Base-by-base conservation (phyloP, 2,797 vertebrate genomes). In the Hyperoplus immaculatus region DNA sequence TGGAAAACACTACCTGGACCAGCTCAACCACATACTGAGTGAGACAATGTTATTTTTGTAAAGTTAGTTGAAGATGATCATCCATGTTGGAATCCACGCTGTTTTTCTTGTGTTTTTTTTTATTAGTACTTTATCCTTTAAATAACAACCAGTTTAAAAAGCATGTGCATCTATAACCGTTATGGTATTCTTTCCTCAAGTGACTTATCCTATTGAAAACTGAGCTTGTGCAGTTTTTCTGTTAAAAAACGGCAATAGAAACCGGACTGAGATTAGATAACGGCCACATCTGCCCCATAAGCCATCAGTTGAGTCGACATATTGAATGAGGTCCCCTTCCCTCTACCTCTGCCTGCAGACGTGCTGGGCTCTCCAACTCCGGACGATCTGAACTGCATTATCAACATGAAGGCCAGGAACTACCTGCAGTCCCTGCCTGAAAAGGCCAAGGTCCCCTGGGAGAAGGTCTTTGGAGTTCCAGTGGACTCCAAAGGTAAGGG, bases 1-100 rank as follows among this genome's bases (percentile, higher is more conserved):
- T 0, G 97, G 97, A 42, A 95, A 98, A 8, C 97, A 98, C 77
- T 98, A 98, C 89, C 88, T 98, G 72, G 97, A 98, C 87, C 97
- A 98, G 86, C 95, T 98, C 16, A 98, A 97, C 86, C 96, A 97
- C 72, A 97, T 98, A 92, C 91, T 97, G 84, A 95, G 96, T 97
- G 86, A 95, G 78, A 50, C 18, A 4, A 9, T 0, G 53, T n/a
- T 29, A 29, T 29, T 6, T 45, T 45, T 45, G 43, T 45, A 7
- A 45, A 45, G 43, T 45, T 45, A 7, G 43, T 45, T 45, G 29
- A 2, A 13, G 54, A 42, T 0, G 0, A 49, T 57, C 10, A 51
- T 41, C 43, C 14, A 11, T 1, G 0, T 63, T 21, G n/a, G 6
- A 39, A 11, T 45, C 18, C 6, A 16, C 3, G 12, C 11, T n/a